Evolutionary conservation across 2,888 invertebrate genomes (phyloP).

Genomic region (Brachyopa scutellaris): DNA sequence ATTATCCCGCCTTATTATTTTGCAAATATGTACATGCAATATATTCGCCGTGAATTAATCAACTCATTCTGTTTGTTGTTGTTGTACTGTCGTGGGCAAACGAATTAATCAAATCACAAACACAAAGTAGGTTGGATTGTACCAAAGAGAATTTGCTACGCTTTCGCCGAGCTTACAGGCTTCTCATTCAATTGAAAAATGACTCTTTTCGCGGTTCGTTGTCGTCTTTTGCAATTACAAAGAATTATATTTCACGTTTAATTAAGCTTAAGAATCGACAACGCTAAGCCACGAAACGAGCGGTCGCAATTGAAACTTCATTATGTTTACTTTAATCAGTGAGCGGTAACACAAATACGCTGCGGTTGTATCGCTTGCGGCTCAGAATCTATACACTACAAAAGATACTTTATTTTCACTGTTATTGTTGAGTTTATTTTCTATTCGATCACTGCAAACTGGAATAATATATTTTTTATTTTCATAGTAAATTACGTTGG

Average conservation of each 20-base stretch:
- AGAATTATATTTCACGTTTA: constrained; percentile 52
- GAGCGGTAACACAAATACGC: constrained; percentile 25
- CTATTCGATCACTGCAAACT: constrained; percentile 39
- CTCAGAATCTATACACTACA: constrained; percentile 2
- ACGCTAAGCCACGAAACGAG: constrained; percentile 36
- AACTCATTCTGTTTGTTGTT: too few relatives aligned
- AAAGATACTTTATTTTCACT: constrained; percentile 4
- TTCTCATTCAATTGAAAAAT: background rate
- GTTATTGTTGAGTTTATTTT: constrained; percentile 12
- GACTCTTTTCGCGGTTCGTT: constrained; percentile 31
- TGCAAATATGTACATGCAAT: background rate
- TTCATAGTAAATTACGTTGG: constrained; percentile 52
- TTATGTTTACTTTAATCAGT: constrained; percentile 49
- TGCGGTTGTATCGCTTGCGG: constrained; percentile 14
- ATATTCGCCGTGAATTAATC: constrained; percentile 26
- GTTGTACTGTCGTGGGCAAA: constrained; percentile 6
- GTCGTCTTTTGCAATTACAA: constrained; percentile 38
- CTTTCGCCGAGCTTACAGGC: constrained; percentile 27
- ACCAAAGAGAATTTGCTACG: constrained; percentile 24
- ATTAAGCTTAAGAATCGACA: constrained; percentile 41
- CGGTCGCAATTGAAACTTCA: constrained; percentile 32
- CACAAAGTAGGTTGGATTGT: constrained; percentile 24
- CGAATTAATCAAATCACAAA: constrained; percentile 15
- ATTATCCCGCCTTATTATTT: constrained; percentile 28
- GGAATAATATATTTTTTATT: constrained; percentile 42